Base-by-base conservation (phyloP, 2,797 vertebrate genomes). In the Garrulus glandarius region DNA sequence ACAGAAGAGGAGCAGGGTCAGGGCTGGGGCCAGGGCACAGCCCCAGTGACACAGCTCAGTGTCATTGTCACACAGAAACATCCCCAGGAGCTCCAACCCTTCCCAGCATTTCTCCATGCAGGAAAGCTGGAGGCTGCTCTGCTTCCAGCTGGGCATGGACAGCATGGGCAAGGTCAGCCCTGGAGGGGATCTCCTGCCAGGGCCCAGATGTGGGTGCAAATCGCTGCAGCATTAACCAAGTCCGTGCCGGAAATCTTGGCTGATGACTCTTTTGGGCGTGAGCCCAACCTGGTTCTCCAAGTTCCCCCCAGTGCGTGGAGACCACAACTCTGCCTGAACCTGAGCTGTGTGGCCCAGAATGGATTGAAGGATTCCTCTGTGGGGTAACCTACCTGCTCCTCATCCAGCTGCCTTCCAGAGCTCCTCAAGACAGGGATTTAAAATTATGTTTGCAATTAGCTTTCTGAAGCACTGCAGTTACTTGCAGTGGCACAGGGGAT, bases 251-350 rank as follows among this genome's bases (percentile, higher is more conserved):
- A 50, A 49, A 56, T 32, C 70, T 27, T 23, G 27, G 6, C 32
- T 12, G 0, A 1, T 18, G 27, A 11, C 24, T 39, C 15, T 65
- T 59, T 26, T 9, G 30, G 23, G 6, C 1, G 3, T 34, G 59
- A 76, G 32, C 17, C 57, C 46, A 65, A 55, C 8, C 32, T 29
- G 17, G 21, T 22, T 57, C 61, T 87, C 67, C 34, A 17, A 7
- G 26, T 27, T 60, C 23, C 12, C 17, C 22, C 10, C 78, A 34
- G 36, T 1, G 37, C 3, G 1, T 41, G 63, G 30, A 71, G 46
- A 12, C 6, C 57, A n/a, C 8, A 15, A 46, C 9, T 52, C 32
- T 49, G 60, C 5, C 17, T 55, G 41, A 87, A 13, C 39, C 71
- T 69, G 72, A 37, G 52, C 55, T 60, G 1, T 8, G 36, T 41